These are phyloP conservation scores for Periparus ater DNA, from an alignment of 2,797 vertebrate species.

Conservation along the genomic window DNA sequence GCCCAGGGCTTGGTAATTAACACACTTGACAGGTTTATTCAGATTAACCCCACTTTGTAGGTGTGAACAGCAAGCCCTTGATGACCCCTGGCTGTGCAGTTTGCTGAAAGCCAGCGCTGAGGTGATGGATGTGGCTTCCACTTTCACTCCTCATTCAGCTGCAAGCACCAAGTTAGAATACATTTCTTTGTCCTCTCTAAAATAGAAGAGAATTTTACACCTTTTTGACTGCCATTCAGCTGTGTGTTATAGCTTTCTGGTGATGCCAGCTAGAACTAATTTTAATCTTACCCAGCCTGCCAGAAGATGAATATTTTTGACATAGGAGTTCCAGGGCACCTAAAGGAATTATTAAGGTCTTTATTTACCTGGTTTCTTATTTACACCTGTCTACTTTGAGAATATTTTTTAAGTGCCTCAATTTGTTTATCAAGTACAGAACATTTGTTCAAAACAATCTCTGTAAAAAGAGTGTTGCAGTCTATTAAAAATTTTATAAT, in stretches of 20 bases:
- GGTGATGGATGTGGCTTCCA: neutral
- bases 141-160: slow-evolving; percentile 40
- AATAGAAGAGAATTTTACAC: slow-evolving; percentile 51
- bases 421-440: neutral
- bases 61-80: neutral
- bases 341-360: slow-evolving; percentile 23
- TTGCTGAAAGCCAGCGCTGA: neutral
- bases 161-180: neutral
- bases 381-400: neutral
- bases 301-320: slow-evolving; percentile 40
- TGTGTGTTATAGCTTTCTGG: slow-evolving; percentile 31
- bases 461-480: neutral
- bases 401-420: neutral
- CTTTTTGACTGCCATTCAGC: slow-evolving; percentile 44
- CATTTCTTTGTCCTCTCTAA: slow-evolving; percentile 22
- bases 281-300: slow-evolving; percentile 30
- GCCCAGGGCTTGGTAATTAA: neutral
- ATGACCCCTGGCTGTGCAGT: neutral
- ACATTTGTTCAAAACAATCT: neutral
- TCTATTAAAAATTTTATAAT: neutral
- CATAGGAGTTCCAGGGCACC: neutral
- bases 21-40: neutral
- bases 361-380: neutral
- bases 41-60: neutral
- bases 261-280: slow-evolving; percentile 58